Evolutionary conservation across 2,888 invertebrate genomes (phyloP).

Genomic region (Rhamphomyia laevipes): DNA sequence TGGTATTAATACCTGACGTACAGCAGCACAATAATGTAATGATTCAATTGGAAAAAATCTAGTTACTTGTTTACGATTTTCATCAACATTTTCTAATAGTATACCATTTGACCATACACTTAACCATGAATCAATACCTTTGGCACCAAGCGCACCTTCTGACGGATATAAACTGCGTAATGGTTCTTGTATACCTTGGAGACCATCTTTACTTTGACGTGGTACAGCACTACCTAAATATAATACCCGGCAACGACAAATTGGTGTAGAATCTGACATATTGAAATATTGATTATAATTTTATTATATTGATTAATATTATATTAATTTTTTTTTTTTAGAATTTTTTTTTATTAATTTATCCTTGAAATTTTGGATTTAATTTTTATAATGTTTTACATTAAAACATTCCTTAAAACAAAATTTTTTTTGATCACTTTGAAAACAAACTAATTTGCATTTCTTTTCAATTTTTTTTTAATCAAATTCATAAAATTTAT

Average conservation of each 20-base stretch:
- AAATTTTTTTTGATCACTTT: neutral
- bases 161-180: slow-evolving; percentile 91
- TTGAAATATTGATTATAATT: slow-evolving; percentile 4
- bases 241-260: slow-evolving; percentile 90
- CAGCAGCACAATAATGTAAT: slow-evolving; percentile 91
- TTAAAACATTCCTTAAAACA: neutral
- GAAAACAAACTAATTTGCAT: neutral
- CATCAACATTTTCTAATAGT: slow-evolving; percentile 89
- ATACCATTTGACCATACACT: slow-evolving; percentile 97
- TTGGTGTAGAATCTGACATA: slow-evolving; percentile 75
- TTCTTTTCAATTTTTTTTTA: neutral
- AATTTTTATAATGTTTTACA: no score
- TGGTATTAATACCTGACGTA: slow-evolving; percentile 67
- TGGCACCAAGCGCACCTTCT: slow-evolving; percentile 75
- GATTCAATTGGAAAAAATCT: slow-evolving; percentile 93
- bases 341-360: neutral
- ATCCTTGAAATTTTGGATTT: neutral
- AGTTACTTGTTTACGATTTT: slow-evolving; percentile 85
- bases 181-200: slow-evolving; percentile 96
- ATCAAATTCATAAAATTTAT: neutral
- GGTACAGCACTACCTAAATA: slow-evolving; percentile 95
- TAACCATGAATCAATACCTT: slow-evolving; percentile 92
- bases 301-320: neutral
- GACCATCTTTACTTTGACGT: slow-evolving; percentile 93
- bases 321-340: neutral